A percentile compares a stretch with the other conserved stretches of the same genome.
Conservation (phyloP, 2,113 vertebrate genomes). For the Psephotus haematonotus region DNA sequence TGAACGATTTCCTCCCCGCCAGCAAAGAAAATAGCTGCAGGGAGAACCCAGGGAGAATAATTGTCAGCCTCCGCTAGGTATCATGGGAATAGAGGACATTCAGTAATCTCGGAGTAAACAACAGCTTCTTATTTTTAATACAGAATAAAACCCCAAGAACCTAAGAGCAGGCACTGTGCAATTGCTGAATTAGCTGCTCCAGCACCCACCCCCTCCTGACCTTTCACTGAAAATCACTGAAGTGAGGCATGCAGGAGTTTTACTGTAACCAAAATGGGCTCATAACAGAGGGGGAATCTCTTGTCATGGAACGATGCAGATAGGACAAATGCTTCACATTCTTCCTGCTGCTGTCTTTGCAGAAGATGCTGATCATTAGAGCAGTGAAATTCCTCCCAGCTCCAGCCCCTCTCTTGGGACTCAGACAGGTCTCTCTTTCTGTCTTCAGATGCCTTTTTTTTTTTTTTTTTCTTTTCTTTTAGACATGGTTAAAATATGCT, state of each 20-base stretch:
- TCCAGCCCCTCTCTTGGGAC: not conserved
- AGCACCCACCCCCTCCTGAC: not conserved
- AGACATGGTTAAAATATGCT: not conserved
- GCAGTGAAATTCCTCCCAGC: slow-evolving; percentile 13
- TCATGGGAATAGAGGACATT: slow-evolving; percentile 21
- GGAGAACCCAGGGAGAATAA: slow-evolving; percentile 27
- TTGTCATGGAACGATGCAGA: not conserved
- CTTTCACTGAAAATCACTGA: slow-evolving; percentile 10
- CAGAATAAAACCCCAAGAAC: slow-evolving; percentile 12
- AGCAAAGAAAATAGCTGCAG: slow-evolving; percentile 52
- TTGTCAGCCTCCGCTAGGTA: slow-evolving; percentile 24
- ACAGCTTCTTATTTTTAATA: slow-evolving; percentile 27
- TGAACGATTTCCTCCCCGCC: slow-evolving; percentile 38
- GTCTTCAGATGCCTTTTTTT: not conserved
- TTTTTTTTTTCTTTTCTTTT: not conserved
- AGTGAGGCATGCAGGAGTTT: not conserved
- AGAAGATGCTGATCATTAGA: not conserved
- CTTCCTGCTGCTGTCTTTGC: not conserved
- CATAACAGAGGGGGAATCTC: not conserved
- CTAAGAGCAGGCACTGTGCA: not conserved
- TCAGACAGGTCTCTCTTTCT: not conserved
- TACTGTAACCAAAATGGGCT: not conserved
- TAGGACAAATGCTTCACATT: not conserved
- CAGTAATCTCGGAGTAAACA: slow-evolving; percentile 4
- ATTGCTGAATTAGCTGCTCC: not conserved